These are phyloP conservation scores for Heliconius ethilla DNA, from an alignment of 2,888 invertebrate species.

Conservation along the genomic window DNA sequence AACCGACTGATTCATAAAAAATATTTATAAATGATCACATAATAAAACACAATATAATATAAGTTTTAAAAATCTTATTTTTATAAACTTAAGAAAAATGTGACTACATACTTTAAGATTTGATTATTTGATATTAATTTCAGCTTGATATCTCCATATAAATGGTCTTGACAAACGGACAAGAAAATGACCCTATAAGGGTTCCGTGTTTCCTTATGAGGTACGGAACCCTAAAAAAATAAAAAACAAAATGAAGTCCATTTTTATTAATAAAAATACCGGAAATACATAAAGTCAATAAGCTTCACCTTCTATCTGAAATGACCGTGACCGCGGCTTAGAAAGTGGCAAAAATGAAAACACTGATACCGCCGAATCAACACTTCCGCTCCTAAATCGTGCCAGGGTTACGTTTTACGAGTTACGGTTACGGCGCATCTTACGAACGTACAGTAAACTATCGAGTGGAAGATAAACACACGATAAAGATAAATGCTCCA, in stretches of 20 bases:
- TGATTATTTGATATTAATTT: too few species aligned
- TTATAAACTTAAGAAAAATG: too few species aligned
- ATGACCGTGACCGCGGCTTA: slow-evolving; percentile 14
- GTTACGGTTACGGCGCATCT: slow-evolving; percentile 8
- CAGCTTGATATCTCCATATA: too few species aligned
- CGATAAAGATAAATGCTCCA: slow-evolving; percentile 12
- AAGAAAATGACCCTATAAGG: too few species aligned
- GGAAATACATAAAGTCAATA: background rate
- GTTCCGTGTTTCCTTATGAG: too few species aligned
- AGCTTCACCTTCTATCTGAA: background rate
- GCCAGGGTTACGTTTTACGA: slow-evolving; percentile 3
- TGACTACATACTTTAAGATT: too few species aligned
- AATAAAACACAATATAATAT: too few species aligned
- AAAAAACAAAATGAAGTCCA: too few species aligned
- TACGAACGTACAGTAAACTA: background rate
- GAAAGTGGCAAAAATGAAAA: slow-evolving; percentile 9
- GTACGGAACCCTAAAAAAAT: too few species aligned
- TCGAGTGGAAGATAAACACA: background rate
- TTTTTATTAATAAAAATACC: too few species aligned
- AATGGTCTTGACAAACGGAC: too few species aligned
- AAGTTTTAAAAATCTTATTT: too few species aligned
- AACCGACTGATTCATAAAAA: background rate
- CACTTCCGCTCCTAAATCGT: slow-evolving; percentile 2
- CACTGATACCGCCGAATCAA: background rate
- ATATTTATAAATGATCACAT: background rate